Evolutionary conservation across 2,797 vertebrate species (phyloP).

Genomic region (Eidolon dupreanum): DNA sequence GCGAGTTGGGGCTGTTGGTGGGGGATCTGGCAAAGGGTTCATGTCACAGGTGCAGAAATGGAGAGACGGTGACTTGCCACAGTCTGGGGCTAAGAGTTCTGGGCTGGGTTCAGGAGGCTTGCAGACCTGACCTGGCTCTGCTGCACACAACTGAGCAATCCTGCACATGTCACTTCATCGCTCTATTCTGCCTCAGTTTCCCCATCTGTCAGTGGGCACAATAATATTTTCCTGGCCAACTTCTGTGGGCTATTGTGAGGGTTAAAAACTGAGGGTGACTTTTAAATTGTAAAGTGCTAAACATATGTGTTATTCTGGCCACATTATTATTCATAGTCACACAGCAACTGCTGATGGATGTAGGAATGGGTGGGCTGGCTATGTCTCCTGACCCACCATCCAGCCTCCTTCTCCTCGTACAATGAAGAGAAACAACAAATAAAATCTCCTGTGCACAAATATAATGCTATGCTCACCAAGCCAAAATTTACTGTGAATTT

Average conservation of each 20-base stretch:
- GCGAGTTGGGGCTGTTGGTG: background rate
- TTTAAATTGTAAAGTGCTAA: background rate
- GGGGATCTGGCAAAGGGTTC: background rate
- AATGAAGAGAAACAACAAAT: conserved; percentile 13
- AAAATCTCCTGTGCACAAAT: conserved; percentile 14
- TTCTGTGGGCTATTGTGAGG: background rate
- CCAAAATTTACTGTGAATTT: conserved; percentile 52
- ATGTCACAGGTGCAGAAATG: background rate
- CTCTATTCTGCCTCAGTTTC: background rate
- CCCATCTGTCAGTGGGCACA: background rate
- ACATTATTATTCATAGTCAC: background rate
- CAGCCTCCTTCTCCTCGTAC: background rate
- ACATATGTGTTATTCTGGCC: background rate
- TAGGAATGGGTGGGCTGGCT: background rate
- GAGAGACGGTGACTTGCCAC: background rate
- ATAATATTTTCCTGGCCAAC: background rate
- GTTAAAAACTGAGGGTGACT: background rate
- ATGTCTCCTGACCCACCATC: background rate
- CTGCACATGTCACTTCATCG: background rate
- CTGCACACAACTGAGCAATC: background rate
- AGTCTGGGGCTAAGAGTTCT: background rate
- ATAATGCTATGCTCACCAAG: background rate
- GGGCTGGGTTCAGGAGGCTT: background rate
- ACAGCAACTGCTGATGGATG: background rate
- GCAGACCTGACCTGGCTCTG: background rate